These are phyloP conservation scores for Diachasmimorpha longicaudata DNA, from an alignment of 1,140 invertebrate species.

Conservation along the genomic window DNA sequence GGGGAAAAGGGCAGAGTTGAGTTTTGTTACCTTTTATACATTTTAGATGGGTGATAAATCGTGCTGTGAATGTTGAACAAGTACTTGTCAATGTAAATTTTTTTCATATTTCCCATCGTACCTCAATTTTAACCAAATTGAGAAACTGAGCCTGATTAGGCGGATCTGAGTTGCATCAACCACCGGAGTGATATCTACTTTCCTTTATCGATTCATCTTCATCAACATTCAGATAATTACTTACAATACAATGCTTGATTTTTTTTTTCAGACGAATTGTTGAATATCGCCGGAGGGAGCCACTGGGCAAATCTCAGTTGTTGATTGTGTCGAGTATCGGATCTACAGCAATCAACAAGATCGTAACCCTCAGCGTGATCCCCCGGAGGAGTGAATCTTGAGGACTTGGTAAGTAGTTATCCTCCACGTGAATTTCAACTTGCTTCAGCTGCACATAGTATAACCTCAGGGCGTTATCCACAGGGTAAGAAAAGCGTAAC, in stretches of 20 bases:
- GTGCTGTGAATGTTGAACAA: not conserved
- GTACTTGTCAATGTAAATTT: too few relatives aligned
- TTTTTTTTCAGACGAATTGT: too few relatives aligned
- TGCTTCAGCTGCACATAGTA: not conserved
- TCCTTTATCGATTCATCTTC: too few relatives aligned
- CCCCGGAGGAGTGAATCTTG: constrained; percentile 36
- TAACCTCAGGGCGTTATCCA: not conserved
- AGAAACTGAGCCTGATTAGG: too few relatives aligned
- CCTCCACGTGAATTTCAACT: not conserved
- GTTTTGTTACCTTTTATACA: not conserved
- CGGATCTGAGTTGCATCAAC: too few relatives aligned
- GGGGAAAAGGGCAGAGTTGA: not conserved
- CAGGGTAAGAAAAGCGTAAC: not conserved
- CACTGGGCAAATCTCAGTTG: constrained; percentile 5
- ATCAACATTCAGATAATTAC: too few relatives aligned
- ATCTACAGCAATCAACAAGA: constrained; percentile 48
- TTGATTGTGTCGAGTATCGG: constrained; percentile 13
- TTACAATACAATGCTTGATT: too few relatives aligned
- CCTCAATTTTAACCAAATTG: too few relatives aligned
- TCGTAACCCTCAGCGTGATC: constrained; percentile 40
- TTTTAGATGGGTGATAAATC: not conserved
- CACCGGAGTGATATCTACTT: too few relatives aligned
- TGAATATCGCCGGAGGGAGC: not conserved
- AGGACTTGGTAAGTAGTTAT: constrained; percentile 49
- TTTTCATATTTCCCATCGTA: not conserved